Percentiles rank a stretch among this genome's conserved stretches.
These are phyloP conservation scores for Microvelia longipes DNA, from an alignment of 1,140 invertebrate genomes.

Conservation along the genomic window DNA sequence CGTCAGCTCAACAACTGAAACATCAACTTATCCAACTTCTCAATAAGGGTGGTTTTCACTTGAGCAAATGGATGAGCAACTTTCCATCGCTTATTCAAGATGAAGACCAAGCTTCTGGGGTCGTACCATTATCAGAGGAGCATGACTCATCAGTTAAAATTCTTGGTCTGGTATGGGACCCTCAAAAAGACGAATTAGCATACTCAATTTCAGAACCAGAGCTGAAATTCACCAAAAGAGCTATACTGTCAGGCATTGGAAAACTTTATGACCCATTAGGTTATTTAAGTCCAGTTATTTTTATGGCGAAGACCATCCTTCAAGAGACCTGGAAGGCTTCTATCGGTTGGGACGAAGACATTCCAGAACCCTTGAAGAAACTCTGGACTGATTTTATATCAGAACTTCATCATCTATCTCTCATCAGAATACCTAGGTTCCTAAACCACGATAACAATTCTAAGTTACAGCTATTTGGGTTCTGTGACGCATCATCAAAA, in stretches of 20 bases:
- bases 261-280: slow-evolving; percentile 27
- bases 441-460: neutral
- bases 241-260: slow-evolving; percentile 18
- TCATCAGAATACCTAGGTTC: neutral
- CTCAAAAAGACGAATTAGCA: neutral
- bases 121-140: neutral
- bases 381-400: neutral
- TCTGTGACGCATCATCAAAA: slow-evolving; percentile 1
- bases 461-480: neutral
- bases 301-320: slow-evolving; percentile 22
- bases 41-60: neutral
- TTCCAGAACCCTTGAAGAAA: slow-evolving; percentile 13
- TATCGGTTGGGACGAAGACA: slow-evolving; percentile 24
- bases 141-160: neutral
- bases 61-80: neutral
- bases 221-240: slow-evolving; percentile 19
- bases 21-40: neutral
- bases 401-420: neutral
- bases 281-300: slow-evolving; percentile 21
- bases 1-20: neutral
- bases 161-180: slow-evolving; percentile 4
- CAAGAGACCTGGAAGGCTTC: slow-evolving; percentile 22
- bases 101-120: neutral
- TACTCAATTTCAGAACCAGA: neutral
- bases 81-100: neutral